phyloP scores from a whole-genome alignment of 2,888 invertebrate genomes.

The Plebejus melissa region DNA sequence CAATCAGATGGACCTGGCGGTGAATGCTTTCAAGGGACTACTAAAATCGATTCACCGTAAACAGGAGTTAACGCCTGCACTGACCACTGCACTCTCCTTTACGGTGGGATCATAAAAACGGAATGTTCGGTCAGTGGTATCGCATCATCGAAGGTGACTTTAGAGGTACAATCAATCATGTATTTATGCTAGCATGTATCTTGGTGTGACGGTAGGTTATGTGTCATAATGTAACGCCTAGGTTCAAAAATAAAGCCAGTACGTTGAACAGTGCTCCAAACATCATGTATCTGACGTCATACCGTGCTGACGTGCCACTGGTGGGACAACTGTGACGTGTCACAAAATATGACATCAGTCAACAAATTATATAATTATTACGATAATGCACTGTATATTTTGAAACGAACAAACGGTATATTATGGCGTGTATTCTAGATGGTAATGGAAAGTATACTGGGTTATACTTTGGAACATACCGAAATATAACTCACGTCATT shows the following conservation, averaged over 20 bases:
- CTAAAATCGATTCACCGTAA: constrained; percentile 76
- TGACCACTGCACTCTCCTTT: constrained; percentile 71
- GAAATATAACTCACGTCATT: not conserved
- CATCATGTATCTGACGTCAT: not conserved
- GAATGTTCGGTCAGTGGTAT: constrained; percentile 42
- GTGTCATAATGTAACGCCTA: no score
- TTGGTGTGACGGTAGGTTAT: not conserved
- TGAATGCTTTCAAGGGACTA: constrained; percentile 54
- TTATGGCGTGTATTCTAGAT: not conserved
- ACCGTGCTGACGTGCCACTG: not conserved
- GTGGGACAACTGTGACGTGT: not conserved
- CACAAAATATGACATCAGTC: no score
- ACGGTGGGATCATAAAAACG: constrained; percentile 68
- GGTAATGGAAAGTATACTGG: not conserved
- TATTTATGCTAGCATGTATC: not conserved
- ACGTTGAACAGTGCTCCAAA: not conserved
- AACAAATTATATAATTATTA: not conserved
- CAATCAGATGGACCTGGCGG: constrained; percentile 51
- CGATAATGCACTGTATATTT: not conserved
- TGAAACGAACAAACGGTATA: no score
- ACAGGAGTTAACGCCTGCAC: constrained; percentile 73
- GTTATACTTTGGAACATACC: not conserved
- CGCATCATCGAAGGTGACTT: not conserved
- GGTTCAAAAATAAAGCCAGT: not conserved
- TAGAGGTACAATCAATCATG: not conserved